phyloP scores from a whole-genome alignment of 1,140 invertebrate species.

The Melanaphis sacchari region DNA sequence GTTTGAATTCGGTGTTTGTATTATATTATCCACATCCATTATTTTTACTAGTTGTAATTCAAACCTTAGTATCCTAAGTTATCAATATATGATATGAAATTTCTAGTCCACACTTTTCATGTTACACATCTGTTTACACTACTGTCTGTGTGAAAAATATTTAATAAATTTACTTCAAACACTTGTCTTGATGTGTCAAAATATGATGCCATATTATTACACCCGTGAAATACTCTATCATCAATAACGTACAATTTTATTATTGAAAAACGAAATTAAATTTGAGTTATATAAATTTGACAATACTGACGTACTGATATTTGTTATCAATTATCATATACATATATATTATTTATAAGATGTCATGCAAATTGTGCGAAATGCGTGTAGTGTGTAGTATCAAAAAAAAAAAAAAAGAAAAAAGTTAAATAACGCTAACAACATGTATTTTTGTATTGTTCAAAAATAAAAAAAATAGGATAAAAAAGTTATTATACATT shows the following conservation, averaged over 20 bases:
- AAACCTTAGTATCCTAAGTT: neutral
- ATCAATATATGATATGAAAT: neutral
- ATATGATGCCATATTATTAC: neutral
- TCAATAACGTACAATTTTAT: neutral
- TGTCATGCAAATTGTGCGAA: neutral
- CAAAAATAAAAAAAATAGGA: too few species aligned
- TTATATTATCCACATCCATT: neutral
- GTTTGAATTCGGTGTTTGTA: neutral
- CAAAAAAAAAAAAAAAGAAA: too few species aligned
- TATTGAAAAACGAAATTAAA: neutral
- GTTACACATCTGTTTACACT: neutral
- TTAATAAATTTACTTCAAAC: neutral
- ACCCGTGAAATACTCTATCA: neutral
- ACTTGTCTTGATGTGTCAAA: neutral
- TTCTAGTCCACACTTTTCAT: neutral
- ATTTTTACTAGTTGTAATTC: neutral
- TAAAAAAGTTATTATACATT: too few species aligned
- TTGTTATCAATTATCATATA: too few species aligned
- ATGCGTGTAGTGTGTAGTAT: too few species aligned
- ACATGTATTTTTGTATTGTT: too few species aligned
- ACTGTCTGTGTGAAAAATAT: neutral
- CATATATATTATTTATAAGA: neutral
- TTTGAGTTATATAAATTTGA: neutral
- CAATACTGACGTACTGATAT: neutral
- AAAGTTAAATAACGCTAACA: too few species aligned